Evolutionary conservation across 1,140 invertebrate species (phyloP).

Genomic region (Tachypleus tridentatus): DNA sequence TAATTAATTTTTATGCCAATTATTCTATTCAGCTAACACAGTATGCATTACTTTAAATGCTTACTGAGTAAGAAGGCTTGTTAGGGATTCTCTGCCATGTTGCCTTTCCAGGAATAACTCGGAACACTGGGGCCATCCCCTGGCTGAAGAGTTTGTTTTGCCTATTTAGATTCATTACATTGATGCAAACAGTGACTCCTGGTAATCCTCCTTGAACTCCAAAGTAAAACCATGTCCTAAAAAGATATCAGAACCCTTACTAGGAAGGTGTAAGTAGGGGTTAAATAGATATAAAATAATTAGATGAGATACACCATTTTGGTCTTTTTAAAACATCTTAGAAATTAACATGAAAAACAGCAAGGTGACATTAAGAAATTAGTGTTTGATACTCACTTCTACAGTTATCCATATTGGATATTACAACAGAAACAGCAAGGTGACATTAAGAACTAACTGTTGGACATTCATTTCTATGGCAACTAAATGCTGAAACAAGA

Average conservation of each 20-base stretch:
- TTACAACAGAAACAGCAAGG: too few species aligned
- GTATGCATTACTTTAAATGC: too few species aligned
- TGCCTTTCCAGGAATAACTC: constrained; percentile 39
- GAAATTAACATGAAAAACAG: neutral
- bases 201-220: constrained; percentile 51
- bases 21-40: too few species aligned
- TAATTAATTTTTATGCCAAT: too few species aligned
- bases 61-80: too few species aligned
- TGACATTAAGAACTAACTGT: too few species aligned
- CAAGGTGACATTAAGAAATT: neutral
- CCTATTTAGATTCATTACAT: constrained; percentile 75
- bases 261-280: neutral
- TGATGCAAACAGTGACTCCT: constrained; percentile 54
- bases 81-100: constrained; percentile 63
- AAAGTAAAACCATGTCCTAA: constrained; percentile 84
- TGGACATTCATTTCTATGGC: too few species aligned
- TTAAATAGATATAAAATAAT: neutral
- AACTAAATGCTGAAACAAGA: too few species aligned
- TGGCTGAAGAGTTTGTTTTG: constrained; percentile 83
- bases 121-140: constrained; percentile 72
- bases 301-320: neutral
- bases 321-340: neutral
- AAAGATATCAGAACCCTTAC: neutral
- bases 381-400: too few species aligned
- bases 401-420: too few species aligned